A percentile compares a stretch with the other conserved stretches of the same genome.
Conservation (phyloP, 2,113 vertebrate genomes). For the Equus przewalskii region DNA sequence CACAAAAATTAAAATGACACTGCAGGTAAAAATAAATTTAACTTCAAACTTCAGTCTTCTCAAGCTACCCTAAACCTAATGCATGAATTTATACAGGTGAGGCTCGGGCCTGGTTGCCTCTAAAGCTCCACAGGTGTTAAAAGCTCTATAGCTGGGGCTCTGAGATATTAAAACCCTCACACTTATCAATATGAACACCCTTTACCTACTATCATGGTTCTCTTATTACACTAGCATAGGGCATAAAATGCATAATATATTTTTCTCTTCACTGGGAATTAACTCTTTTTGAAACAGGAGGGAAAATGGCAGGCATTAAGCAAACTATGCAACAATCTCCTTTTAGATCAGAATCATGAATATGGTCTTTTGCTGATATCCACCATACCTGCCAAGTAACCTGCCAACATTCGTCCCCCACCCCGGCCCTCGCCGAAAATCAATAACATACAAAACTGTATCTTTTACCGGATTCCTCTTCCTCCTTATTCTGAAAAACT, state of each 20-base stretch:
- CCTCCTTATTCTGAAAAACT: not conserved
- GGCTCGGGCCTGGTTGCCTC: not conserved
- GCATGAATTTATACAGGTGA: constrained; percentile 9
- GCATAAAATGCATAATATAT: not conserved
- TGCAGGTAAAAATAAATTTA: constrained; percentile 32
- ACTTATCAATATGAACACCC: not conserved
- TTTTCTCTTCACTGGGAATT: constrained; percentile 9
- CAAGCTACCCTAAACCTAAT: not conserved
- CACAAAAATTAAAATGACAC: not conserved
- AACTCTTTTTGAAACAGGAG: not conserved
- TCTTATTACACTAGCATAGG: not conserved
- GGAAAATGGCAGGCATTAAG: not conserved
- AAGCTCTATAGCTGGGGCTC: not conserved
- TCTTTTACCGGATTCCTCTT: not conserved
- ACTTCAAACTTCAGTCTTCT: constrained; percentile 38
- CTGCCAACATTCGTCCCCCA: not conserved
- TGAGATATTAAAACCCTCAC: not conserved
- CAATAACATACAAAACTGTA: not conserved
- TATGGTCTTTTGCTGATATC: not conserved
- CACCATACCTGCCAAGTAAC: not conserved
- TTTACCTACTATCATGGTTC: not conserved
- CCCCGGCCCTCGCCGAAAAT: not conserved
- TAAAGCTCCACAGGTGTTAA: constrained; percentile 53
- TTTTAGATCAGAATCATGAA: not conserved
- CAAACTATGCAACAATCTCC: not conserved